Evolutionary conservation across 2,797 vertebrate species (phyloP).

Genomic region (Pterois miles): DNA sequence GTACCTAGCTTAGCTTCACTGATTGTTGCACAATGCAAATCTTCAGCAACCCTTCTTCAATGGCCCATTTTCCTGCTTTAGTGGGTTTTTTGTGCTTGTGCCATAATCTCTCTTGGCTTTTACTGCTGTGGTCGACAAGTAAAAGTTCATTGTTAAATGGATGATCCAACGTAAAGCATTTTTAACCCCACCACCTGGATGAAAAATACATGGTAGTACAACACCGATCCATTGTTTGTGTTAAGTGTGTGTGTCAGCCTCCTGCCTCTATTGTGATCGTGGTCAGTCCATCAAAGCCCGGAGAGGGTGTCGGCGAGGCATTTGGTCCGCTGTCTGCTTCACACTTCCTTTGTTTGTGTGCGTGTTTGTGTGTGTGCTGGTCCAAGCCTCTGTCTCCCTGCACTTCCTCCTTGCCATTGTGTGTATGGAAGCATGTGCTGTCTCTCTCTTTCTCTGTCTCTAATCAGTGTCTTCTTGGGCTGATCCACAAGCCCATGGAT

Average conservation of each 20-base stretch:
- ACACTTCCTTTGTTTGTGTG: conserved; percentile 80
- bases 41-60: neutral
- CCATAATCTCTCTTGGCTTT: neutral
- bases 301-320: conserved; percentile 71
- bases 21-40: neutral
- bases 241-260: conserved; percentile 54
- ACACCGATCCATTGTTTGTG: conserved; percentile 56
- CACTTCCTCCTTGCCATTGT: conserved; percentile 75
- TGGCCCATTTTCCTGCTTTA: neutral
- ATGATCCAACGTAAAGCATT: neutral
- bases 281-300: conserved; percentile 76
- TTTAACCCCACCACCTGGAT: conserved; percentile 18
- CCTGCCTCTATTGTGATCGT: conserved; percentile 73
- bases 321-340: conserved; percentile 74
- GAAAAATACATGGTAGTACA: conserved; percentile 39
- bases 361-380: conserved; percentile 65
- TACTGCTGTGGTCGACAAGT: neutral
- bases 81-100: conserved; percentile 1
- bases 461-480: conserved; percentile 68
- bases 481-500: conserved; percentile 60
- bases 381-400: conserved; percentile 67
- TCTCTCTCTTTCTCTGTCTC: conserved; percentile 18
- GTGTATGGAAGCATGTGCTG: conserved; percentile 38
- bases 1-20: neutral
- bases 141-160: neutral